Percentiles rank a stretch among this genome's conserved stretches.
These are phyloP conservation scores for Thera obeliscata DNA, from an alignment of 2,888 invertebrate species.

Conservation along the genomic window DNA sequence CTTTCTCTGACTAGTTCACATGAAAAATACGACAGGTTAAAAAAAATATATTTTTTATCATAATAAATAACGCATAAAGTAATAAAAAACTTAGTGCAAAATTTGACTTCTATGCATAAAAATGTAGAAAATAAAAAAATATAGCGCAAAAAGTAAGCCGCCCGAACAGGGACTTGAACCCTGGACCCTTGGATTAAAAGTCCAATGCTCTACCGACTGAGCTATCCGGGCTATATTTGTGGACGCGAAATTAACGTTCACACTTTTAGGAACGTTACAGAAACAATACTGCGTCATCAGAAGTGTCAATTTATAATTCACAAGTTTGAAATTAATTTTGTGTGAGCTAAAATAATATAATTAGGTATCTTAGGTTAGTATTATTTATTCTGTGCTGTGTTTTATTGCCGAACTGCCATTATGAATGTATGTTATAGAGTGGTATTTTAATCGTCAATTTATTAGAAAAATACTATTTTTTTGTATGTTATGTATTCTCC, in stretches of 20 bases:
- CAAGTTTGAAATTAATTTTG: not conserved
- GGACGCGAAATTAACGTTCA: conserved; percentile 8
- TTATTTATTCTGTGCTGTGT: too few relatives aligned
- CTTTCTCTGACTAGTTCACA: too few relatives aligned
- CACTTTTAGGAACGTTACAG: not conserved
- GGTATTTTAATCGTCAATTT: too few relatives aligned
- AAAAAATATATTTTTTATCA: not conserved
- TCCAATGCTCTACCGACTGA: conserved; percentile 86
- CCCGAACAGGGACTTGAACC: conserved; percentile 86
- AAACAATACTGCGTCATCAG: not conserved
- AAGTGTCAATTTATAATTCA: not conserved
- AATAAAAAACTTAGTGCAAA: not conserved
- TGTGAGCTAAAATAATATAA: too few relatives aligned
- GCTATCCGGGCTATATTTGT: conserved; percentile 77
- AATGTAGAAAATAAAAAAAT: conserved; percentile 5
- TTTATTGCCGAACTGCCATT: too few relatives aligned
- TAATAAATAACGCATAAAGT: not conserved
- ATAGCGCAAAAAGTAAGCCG: conserved; percentile 52
- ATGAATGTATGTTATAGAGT: too few relatives aligned
- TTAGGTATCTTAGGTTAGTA: too few relatives aligned
- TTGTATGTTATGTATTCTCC: too few relatives aligned
- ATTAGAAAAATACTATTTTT: too few relatives aligned
- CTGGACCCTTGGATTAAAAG: conserved; percentile 85
- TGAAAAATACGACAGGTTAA: too few relatives aligned
- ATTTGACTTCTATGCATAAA: not conserved